Evolutionary conservation across 1,140 invertebrate species (phyloP), one percentile per base, ranked within the genome.

Genomic region (Hylyphantes graminicola): DNA sequence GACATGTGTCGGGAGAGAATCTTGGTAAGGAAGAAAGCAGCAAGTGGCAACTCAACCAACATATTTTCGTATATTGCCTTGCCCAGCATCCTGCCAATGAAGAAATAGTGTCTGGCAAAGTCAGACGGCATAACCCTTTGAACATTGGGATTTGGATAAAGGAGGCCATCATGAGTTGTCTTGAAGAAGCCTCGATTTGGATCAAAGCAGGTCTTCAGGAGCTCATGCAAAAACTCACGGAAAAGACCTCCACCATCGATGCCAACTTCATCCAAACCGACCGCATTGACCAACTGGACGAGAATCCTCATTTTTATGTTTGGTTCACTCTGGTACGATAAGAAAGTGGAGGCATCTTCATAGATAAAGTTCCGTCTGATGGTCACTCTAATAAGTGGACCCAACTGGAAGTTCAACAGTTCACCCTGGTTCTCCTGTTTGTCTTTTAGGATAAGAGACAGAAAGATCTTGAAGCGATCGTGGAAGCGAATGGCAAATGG

Each of bases 41-140:
- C 96, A 87, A 99, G 93, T 0, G 97, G 97, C 19, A 99, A 89
- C 89, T 99, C 97, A 7, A 98, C 95, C 77, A 99, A 90, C 55
- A 98, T 92, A 90, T 97, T 97, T 89, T 99, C 97, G 90, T 98
- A 98, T 17, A 99, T 91, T 0, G 96, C 96, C 93, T 99, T 99
- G 61, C 97, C 98, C 7, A 99, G 90, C 89, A 99, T 96, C 72
- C 97, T 91, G 11, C 97, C 98, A 82, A 99, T 95, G 88, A 99
- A 98, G 89, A 94, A 98, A 89, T 97, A 99, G 90, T 99, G 98
- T 87, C 95, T 93, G 0, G 93, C 92, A 89, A 94, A 98, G 88
- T 98, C 94, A 35, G 35, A 35, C 8, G 94, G 93, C 19, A 96
- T 93, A 0, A 99, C 89, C 19, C 96, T 89, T 85, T 94, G 92